Percentiles rank a stretch among this genome's conserved stretches.
These are phyloP conservation scores for Hyles euphorbiae DNA, from an alignment of 1,140 invertebrate genomes.

Conservation along the genomic window DNA sequence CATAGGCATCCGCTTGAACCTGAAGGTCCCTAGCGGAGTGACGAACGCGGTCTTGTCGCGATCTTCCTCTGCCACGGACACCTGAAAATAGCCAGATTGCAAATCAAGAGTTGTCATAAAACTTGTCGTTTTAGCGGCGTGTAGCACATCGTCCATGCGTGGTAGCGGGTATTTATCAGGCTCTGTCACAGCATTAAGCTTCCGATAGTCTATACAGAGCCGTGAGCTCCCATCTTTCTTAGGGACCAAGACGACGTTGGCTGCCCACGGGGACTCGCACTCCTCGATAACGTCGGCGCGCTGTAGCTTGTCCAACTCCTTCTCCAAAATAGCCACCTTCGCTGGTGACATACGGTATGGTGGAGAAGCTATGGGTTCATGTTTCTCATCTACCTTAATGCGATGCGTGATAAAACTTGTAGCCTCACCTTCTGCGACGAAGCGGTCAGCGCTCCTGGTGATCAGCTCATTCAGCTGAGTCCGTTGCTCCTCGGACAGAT, in stretches of 20 bases:
- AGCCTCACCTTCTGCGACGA: too few relatives aligned
- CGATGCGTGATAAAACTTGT: too few relatives aligned
- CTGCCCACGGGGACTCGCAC: slow-evolving; percentile 59
- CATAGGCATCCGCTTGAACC: slow-evolving; percentile 55
- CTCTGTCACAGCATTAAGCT: slow-evolving; percentile 15
- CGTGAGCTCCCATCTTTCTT: slow-evolving; percentile 52
- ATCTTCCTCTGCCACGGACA: slow-evolving; percentile 30
- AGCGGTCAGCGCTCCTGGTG: too few relatives aligned
- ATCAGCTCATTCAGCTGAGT: too few relatives aligned
- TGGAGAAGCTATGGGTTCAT: slow-evolving; percentile 1
- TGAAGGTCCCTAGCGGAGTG: slow-evolving; percentile 44
- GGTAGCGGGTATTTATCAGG: slow-evolving; percentile 68
- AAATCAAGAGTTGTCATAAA: slow-evolving; percentile 69
- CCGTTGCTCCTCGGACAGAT: too few relatives aligned
- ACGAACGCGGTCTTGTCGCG: slow-evolving; percentile 70
- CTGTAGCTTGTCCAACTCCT: neutral
- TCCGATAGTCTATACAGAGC: slow-evolving; percentile 48
- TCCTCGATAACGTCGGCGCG: slow-evolving; percentile 49
- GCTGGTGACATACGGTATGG: slow-evolving; percentile 7
- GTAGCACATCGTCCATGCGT: slow-evolving; percentile 66
- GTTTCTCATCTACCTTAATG: too few relatives aligned
- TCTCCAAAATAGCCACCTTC: slow-evolving; percentile 1
- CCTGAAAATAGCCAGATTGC: slow-evolving; percentile 60
- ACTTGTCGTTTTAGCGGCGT: slow-evolving; percentile 36
- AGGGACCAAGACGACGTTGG: slow-evolving; percentile 66